Base-by-base conservation (phyloP, 2,113 vertebrate genomes). In the Hystrix cristata region DNA sequence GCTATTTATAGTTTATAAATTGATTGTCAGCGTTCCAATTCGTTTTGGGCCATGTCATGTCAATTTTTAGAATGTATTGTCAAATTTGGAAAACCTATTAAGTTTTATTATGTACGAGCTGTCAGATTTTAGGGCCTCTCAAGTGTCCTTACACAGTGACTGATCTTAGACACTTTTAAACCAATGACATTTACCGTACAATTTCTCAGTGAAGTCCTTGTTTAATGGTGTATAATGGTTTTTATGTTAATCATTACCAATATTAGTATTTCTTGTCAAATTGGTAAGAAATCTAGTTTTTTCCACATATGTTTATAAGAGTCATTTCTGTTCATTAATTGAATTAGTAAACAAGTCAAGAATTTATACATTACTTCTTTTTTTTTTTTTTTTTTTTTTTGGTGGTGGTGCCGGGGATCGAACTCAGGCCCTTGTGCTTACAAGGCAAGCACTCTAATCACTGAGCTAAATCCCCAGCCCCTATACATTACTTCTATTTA, bases 251-350 rank as follows among this genome's bases (percentile, higher is more conserved):
- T 74, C 57, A 59, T 87, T 92, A 53, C 90, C 48, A 38, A 15
- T 76, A 57, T 94, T 78, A 83, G 31, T 83, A 90, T 95, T 96
- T 87, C 57, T 94, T 92, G 48, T 82, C 60, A 86, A 92, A 81
- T 51, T 89, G 72, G 11, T 71, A 57, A 69, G 84, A 88, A 84
- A 87, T 57, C 38, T 64, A 29, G 62, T 94, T 89, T 91, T 95
- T 81, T 95, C 84, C 91, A 79, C 78, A 86, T 46, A 34, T 92
- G 46, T 78, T 78, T 90, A 34, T 71, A 60, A 48, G 76, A 91
- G 72, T 84, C 11, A 67, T 46, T 93, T 90, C 43, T 85, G 81
- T 89, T 72, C 21, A 78, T 87, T 82, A 87, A 53, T 65, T 78
- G 51, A 12, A 86, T 84, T 90, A 95, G 53, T 46, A 83, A 64